Percentiles rank a stretch among this genome's conserved stretches.
Evolutionary conservation across 2,797 vertebrate genomes (phyloP).

Genomic region (Falco peregrinus): DNA sequence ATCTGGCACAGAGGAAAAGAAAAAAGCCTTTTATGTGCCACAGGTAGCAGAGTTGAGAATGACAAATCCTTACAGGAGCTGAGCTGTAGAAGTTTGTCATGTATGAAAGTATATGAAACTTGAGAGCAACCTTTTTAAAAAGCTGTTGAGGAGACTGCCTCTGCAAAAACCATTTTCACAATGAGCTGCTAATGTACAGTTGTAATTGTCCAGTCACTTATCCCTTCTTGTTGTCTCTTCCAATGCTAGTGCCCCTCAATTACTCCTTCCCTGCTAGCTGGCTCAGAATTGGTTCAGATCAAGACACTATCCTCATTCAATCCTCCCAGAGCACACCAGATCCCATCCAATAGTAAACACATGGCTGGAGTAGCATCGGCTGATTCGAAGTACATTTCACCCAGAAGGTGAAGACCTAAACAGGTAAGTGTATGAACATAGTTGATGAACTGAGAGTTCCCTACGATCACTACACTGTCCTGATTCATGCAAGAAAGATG

Average conservation of each 20-base stretch:
- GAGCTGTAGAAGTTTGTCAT: not conserved
- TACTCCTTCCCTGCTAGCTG: not conserved
- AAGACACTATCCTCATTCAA: not conserved
- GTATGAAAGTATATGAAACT: not conserved
- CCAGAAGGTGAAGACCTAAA: not conserved
- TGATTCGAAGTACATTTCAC: not conserved
- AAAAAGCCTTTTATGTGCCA: not conserved
- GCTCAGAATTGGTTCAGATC: not conserved
- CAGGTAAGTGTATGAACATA: fast-evolving
- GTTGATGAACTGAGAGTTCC: not conserved
- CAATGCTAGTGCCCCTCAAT: not conserved
- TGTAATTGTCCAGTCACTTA: not conserved
- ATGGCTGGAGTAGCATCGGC: not conserved
- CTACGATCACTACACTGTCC: not conserved
- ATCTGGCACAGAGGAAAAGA: not conserved
- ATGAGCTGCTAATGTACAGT: fast-evolving
- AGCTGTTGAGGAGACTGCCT: not conserved
- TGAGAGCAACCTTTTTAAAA: not conserved
- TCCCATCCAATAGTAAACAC: not conserved
- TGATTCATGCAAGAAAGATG: not conserved
- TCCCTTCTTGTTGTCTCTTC: not conserved
- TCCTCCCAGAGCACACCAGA: not conserved
- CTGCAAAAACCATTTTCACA: not conserved
- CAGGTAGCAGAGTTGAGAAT: not conserved
- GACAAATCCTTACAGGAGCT: not conserved